Percentiles rank a stretch among this genome's conserved stretches.
phyloP scores from a whole-genome alignment of 2,113 vertebrate species.

The Empidonax traillii region DNA sequence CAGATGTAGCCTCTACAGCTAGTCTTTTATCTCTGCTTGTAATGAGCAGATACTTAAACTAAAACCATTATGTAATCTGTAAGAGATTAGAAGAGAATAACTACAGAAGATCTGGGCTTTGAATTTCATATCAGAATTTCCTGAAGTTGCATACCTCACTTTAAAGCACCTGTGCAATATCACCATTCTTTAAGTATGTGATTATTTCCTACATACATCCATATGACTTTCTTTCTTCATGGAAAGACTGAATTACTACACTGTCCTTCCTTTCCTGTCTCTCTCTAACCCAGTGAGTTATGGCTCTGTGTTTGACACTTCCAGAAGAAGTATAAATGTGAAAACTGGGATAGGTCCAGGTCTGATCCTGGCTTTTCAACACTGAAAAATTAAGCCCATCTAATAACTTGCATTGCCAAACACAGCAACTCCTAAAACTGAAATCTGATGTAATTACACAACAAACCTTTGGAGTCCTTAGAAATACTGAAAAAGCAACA shows the following conservation, averaged over 20 bases:
- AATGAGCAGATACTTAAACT: slow-evolving; percentile 22
- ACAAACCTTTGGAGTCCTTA: not conserved
- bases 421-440: not conserved
- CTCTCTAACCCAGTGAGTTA: not conserved
- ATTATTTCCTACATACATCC: not conserved
- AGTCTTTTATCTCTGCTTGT: slow-evolving; percentile 62
- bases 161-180: not conserved
- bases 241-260: not conserved
- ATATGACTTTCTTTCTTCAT: not conserved
- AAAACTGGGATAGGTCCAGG: not conserved
- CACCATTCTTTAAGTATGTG: not conserved
- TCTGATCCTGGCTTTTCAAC: not conserved
- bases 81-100: not conserved
- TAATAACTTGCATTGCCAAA: not conserved
- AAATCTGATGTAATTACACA: slow-evolving; percentile 25
- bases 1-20: slow-evolving; percentile 70
- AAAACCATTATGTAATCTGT: not conserved
- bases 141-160: not conserved
- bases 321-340: not conserved
- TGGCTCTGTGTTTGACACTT: not conserved
- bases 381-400: not conserved
- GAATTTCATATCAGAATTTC: not conserved
- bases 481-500: not conserved
- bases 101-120: not conserved
- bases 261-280: not conserved